These are phyloP conservation scores for Peromyscus aztecus DNA, from an alignment of 2,797 vertebrate species.

Conservation along the genomic window DNA sequence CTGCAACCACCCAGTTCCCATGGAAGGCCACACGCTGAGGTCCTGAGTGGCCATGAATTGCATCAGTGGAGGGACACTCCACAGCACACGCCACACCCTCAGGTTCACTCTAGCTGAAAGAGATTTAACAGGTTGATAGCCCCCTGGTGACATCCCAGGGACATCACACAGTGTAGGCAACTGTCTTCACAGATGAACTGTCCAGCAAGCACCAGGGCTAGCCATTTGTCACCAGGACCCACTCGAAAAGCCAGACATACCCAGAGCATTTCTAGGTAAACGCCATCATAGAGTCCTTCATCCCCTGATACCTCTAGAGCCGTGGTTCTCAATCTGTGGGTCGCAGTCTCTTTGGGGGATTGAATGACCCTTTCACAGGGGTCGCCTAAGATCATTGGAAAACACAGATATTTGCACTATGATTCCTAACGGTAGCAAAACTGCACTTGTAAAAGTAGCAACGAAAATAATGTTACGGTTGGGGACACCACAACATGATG, in stretches of 20 bases:
- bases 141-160: neutral
- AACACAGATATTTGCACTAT: neutral
- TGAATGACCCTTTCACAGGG: neutral
- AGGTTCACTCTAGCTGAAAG: neutral
- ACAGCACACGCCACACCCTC: fast-evolving
- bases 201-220: neutral
- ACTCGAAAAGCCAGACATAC: neutral
- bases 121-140: too few species aligned
- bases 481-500: neutral
- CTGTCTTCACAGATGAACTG: neutral
- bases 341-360: neutral
- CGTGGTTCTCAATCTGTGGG: neutral
- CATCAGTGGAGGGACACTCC: too few species aligned
- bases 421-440: neutral
- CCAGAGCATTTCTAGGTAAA: neutral
- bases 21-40: neutral
- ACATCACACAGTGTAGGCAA: neutral
- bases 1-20: neutral
- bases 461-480: neutral
- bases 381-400: neutral
- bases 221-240: neutral
- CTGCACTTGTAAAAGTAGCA: neutral
- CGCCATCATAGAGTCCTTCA: fast-evolving
- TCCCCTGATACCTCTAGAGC: neutral
- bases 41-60: fast-evolving